Conservation (phyloP, 2,797 vertebrate species). For the Serranus cabrilla region DNA sequence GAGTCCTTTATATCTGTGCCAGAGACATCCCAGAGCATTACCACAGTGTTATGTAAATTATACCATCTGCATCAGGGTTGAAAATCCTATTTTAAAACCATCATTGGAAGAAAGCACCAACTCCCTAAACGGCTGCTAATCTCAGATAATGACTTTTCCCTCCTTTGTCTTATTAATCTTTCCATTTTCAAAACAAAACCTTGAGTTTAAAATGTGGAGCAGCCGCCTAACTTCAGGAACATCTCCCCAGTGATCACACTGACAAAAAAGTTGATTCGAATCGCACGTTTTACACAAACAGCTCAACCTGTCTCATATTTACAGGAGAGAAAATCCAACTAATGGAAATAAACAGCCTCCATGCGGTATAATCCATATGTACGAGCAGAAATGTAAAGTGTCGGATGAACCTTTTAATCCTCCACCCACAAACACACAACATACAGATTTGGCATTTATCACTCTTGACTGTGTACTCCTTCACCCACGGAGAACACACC, state of each 20-base stretch:
- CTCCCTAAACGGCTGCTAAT: constrained; percentile 29
- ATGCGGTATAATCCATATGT: no score
- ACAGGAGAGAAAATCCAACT: neutral
- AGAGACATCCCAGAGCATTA: neutral
- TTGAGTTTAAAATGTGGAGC: neutral
- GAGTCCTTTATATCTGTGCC: constrained; percentile 18
- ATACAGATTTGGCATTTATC: neutral
- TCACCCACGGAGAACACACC: neutral
- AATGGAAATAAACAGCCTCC: neutral
- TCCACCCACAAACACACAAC: neutral
- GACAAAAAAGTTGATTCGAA: neutral
- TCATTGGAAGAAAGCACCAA: neutral
- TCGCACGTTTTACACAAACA: neutral
- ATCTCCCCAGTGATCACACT: neutral
- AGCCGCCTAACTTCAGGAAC: neutral
- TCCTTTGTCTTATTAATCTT: neutral
- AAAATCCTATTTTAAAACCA: constrained; percentile 11
- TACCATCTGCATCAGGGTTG: neutral
- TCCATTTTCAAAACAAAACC: neutral
- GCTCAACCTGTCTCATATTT: neutral
- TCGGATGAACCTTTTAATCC: neutral
- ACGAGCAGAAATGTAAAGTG: neutral
- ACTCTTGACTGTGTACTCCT: neutral
- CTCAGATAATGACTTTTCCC: constrained; percentile 7
- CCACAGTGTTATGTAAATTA: constrained; percentile 15